These are phyloP conservation scores for Dolichopus griseipennis DNA, from an alignment of 2,888 invertebrate genomes.

Conservation along the genomic window DNA sequence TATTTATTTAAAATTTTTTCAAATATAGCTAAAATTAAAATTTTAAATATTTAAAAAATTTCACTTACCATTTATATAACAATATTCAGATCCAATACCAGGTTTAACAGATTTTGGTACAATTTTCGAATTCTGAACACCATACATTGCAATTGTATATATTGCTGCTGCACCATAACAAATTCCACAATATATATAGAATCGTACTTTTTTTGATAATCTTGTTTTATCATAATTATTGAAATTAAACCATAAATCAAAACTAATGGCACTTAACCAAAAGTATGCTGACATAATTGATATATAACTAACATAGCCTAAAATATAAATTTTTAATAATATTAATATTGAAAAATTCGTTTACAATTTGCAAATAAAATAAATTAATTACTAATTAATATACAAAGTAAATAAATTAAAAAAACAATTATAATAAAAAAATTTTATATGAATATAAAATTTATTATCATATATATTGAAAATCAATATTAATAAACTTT, in stretches of 20 bases:
- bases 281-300: slow-evolving; percentile 73
- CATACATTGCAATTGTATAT: not conserved
- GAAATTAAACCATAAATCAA: slow-evolving; percentile 66
- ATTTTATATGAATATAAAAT: too few relatives aligned
- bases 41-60: too few relatives aligned
- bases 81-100: not conserved
- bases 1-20: too few relatives aligned
- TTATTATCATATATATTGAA: too few relatives aligned
- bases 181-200: not conserved
- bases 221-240: not conserved
- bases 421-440: too few relatives aligned
- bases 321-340: slow-evolving; percentile 3
- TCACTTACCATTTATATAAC: not conserved
- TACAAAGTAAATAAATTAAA: too few relatives aligned
- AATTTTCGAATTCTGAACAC: not conserved
- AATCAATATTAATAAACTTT: too few relatives aligned
- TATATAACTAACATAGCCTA: slow-evolving; percentile 62
- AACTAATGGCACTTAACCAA: slow-evolving; percentile 81
- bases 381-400: too few relatives aligned
- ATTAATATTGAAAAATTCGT: not conserved
- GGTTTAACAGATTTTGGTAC: not conserved
- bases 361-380: too few relatives aligned
- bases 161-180: not conserved
- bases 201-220: slow-evolving; percentile 26
- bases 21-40: too few relatives aligned